A percentile compares a stretch with the other conserved stretches of the same genome.
phyloP scores from a whole-genome alignment of 1,140 invertebrate genomes.

The Latrodectus geometricus region DNA sequence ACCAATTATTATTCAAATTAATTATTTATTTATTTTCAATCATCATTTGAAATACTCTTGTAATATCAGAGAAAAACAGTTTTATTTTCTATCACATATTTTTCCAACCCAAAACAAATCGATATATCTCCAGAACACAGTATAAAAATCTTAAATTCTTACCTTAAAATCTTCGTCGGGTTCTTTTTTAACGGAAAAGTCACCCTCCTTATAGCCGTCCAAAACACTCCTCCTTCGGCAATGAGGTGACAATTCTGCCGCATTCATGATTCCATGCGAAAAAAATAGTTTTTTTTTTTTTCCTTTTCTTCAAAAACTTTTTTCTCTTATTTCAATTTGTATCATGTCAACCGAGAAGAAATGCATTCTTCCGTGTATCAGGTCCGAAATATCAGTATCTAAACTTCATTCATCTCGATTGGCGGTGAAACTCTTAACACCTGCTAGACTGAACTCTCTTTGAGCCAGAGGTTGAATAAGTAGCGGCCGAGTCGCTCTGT shows the following conservation, averaged over 20 bases:
- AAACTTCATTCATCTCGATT: neutral
- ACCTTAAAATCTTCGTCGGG: constrained; percentile 60
- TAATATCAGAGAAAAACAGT: too few relatives aligned
- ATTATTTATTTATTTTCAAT: too few relatives aligned
- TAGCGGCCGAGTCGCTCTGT: neutral
- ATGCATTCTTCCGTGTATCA: neutral
- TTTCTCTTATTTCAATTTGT: too few relatives aligned
- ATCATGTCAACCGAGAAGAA: too few relatives aligned
- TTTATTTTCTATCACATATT: too few relatives aligned
- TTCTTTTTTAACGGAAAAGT: constrained; percentile 52
- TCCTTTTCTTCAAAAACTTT: too few relatives aligned
- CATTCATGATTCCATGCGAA: constrained; percentile 15
- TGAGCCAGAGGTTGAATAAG: too few relatives aligned
- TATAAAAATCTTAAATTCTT: neutral
- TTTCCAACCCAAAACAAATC: too few relatives aligned
- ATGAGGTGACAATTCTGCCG: constrained; percentile 51
- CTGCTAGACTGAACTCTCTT: neutral
- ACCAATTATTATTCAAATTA: too few relatives aligned
- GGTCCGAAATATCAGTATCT: neutral
- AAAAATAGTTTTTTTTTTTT: neutral
- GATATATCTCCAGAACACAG: neutral
- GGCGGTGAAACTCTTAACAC: neutral
- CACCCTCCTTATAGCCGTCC: constrained; percentile 51
- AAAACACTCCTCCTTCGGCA: constrained; percentile 53
- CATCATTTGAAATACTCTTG: too few relatives aligned